phyloP scores from a whole-genome alignment of 1,140 invertebrate genomes.

The Bathynomus jamesi region DNA sequence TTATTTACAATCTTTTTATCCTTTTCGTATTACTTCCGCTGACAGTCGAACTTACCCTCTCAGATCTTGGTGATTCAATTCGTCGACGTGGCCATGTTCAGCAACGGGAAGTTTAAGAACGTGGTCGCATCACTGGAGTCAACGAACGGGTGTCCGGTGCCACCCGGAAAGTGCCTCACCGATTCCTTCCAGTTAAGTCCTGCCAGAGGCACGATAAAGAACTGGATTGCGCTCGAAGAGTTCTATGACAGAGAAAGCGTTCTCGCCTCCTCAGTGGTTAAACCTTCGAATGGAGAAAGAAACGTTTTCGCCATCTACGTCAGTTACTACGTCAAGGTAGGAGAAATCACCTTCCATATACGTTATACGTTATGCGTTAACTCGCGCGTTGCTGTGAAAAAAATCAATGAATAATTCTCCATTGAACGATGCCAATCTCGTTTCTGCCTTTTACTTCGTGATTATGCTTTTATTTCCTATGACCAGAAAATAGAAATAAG shows the following conservation, averaged over 20 bases:
- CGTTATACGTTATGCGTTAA: too few relatives aligned
- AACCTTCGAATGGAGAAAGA: slow-evolving; percentile 39
- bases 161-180: slow-evolving; percentile 52
- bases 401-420: too few relatives aligned
- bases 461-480: too few relatives aligned
- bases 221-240: slow-evolving; percentile 72
- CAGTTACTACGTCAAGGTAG: slow-evolving; percentile 75
- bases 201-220: slow-evolving; percentile 65
- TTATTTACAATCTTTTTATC: too few relatives aligned
- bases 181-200: slow-evolving; percentile 59
- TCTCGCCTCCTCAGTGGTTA: slow-evolving; percentile 61
- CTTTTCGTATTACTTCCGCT: too few relatives aligned
- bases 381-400: too few relatives aligned
- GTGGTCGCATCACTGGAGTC: slow-evolving; percentile 87
- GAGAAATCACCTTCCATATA: neutral
- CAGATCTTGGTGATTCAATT: slow-evolving; percentile 78
- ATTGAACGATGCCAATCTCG: too few relatives aligned
- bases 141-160: slow-evolving; percentile 54
- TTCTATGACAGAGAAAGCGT: slow-evolving; percentile 60
- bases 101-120: slow-evolving; percentile 95
- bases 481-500: too few relatives aligned
- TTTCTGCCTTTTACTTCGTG: too few relatives aligned
- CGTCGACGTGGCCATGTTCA: slow-evolving; percentile 96
- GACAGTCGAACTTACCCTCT: too few relatives aligned
- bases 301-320: slow-evolving; percentile 71